These are phyloP conservation scores for Drosophila demipolita DNA, from an alignment of 2,888 invertebrate genomes.

Conservation along the genomic window DNA sequence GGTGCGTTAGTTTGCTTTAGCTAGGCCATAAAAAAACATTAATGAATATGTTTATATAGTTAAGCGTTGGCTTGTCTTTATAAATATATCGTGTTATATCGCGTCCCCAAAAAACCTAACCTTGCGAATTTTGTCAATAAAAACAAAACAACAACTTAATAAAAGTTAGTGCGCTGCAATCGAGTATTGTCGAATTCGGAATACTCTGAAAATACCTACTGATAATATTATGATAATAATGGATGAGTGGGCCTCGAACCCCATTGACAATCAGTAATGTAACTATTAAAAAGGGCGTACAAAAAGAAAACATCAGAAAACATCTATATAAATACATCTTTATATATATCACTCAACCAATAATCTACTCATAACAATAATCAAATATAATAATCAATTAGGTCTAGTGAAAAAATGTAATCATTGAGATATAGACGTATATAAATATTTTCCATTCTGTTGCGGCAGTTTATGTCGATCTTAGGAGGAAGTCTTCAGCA, in stretches of 20 bases:
- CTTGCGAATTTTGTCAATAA: constrained; percentile 37
- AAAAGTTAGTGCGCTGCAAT: not conserved
- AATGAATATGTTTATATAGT: constrained; percentile 21
- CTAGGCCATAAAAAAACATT: constrained; percentile 40
- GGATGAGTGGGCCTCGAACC: not conserved
- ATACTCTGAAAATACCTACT: not conserved
- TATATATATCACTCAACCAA: not conserved
- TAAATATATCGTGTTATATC: constrained; percentile 28
- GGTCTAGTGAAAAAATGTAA: not conserved
- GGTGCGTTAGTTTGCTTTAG: constrained; percentile 3
- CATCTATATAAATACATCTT: not conserved
- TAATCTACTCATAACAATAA: not conserved
- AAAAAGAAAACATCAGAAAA: not conserved
- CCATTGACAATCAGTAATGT: not conserved
- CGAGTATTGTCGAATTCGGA: not conserved
- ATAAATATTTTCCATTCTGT: not conserved
- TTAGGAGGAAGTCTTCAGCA: not conserved
- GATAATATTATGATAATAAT: not conserved
- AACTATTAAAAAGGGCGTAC: not conserved
- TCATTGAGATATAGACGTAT: not conserved
- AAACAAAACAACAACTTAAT: constrained; percentile 3
- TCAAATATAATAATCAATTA: not conserved
- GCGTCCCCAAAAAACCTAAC: constrained; percentile 26
- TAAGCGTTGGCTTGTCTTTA: constrained; percentile 18
- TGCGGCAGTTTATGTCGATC: not conserved